Base-by-base conservation (phyloP, 2,888 invertebrate species). In the Sphinx pinastri region DNA sequence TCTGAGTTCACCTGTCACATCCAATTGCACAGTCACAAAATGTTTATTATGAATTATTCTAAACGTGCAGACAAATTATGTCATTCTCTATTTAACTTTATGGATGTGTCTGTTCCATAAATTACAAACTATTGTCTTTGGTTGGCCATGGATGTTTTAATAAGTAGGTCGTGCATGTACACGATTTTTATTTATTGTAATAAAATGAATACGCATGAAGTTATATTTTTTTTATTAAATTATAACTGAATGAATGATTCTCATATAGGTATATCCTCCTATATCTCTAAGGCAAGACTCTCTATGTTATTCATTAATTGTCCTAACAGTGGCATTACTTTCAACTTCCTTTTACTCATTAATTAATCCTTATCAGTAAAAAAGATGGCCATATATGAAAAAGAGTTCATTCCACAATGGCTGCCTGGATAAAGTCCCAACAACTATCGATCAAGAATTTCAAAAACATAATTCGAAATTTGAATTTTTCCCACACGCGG, bases 401-500 rank as follows among this genome's bases (percentile, higher is more conserved):
- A 16, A 47, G 16, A 5, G 16, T 47, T 60, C 16, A 16, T 11
- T 60, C 47, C 47, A 6, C n/a, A n/a, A 59, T 60, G 0, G 16
- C 10, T 16, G 16, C 5, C 8, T 16, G 16, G 16, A 47, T 47
- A 12, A 47, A 60, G 8, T 11, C 47, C 47, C 5, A 60, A 16
- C 47, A 45, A 4, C 57, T 14, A 51, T 11, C 1, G 51, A 51
- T 3, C 1, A 74, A 74, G 77, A 76, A 76, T 79, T 77, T 75
- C 75, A 79, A 77, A 76, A 68, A 71, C 60, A 71, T 16, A 74
- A 79, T 75, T 77, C 74, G 75, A 74, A 45, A 63, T 69, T 75
- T 69, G 59, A 69, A 71, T 71, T 81, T 78, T 79, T 79, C 75
- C 75, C 80, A 75, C 75, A 77, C 73, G 19, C 60, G 45, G 63